Base-by-base conservation (phyloP, 2,888 invertebrate species). In the Euplagia quadripunctaria region DNA sequence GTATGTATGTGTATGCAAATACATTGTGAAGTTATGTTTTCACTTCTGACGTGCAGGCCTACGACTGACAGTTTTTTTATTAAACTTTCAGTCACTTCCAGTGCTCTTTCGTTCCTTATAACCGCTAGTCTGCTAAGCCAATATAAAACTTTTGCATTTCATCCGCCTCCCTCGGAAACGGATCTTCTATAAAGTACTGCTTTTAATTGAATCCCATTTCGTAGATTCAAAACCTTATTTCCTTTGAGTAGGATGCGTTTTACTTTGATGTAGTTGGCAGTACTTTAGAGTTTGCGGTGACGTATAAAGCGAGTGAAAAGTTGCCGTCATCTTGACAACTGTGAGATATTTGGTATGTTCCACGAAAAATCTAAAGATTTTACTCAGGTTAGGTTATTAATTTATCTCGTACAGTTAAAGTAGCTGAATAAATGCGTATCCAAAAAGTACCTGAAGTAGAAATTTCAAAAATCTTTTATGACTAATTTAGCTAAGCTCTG, bases 111-210 rank as follows among this genome's bases (percentile, higher is more conserved):
- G 49, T 79, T 77, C 46, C 67, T 71, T 67, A 76, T 67, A 75
- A 74, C 80, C 74, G 79, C 76, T 74, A 79, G 85, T 77, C 78
- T 52, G 74, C 77, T 85, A 84, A 88, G 84, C 86, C 82, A 87
- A 87, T 88, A 87, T 86, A 88, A 87, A 87, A 88, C 88, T 87
- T 86, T 81, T 78, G 74, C 82, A 80, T 84, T 79, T 81, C 79
- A 77, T 82, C 82, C 86, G 76, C 79, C 73, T 77, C 76, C 78
- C 81, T 81, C 77, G 74, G 75, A 78, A 84, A 77, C 77, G 79
- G 78, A 82, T 82, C 84, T 80, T 75, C 71, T 81, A 79, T 78
- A 82, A 83, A 87, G 79, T 81, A 79, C 75, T 75, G 73, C 74
- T 79, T 79, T 85, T 87, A 88, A 88, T 86, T 88, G 88, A 86